phyloP scores from a whole-genome alignment of 2,113 vertebrate genomes.

The Rhea americana region DNA sequence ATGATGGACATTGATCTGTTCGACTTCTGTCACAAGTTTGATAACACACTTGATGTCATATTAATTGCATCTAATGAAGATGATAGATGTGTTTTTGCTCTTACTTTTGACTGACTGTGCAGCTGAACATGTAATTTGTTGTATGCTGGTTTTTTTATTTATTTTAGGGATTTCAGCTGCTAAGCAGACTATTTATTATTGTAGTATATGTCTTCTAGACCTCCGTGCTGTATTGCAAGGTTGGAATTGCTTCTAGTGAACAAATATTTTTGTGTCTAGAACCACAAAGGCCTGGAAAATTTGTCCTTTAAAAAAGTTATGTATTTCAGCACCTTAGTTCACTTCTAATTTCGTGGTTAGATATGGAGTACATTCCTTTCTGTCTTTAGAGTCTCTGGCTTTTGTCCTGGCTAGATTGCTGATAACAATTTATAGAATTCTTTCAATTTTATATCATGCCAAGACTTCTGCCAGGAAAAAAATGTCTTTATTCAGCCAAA shows the following conservation, averaged over 20 bases:
- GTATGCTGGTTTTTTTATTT: background rate
- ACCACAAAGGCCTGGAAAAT: background rate
- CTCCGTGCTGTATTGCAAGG: background rate
- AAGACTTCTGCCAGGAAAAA: conserved; percentile 17
- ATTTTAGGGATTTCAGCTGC: background rate
- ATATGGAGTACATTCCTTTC: background rate
- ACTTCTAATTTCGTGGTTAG: background rate
- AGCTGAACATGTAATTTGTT: background rate
- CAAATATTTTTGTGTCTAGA: background rate
- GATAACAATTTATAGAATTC: conserved; percentile 6
- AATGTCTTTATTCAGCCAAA: conserved; percentile 18
- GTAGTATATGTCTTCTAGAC: background rate
- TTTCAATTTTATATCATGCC: conserved; percentile 20
- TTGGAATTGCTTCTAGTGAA: background rate
- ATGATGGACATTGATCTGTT: background rate
- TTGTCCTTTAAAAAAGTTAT: background rate
- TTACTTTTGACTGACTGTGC: background rate
- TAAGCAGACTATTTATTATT: background rate
- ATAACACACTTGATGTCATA: background rate
- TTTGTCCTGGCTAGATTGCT: background rate
- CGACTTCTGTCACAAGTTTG: background rate
- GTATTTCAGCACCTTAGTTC: background rate
- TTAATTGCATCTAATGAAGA: background rate
- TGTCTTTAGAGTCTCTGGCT: background rate
- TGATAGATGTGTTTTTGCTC: background rate